Conservation (phyloP, 2,113 vertebrate species). For the Lepidothrix coronata region DNA sequence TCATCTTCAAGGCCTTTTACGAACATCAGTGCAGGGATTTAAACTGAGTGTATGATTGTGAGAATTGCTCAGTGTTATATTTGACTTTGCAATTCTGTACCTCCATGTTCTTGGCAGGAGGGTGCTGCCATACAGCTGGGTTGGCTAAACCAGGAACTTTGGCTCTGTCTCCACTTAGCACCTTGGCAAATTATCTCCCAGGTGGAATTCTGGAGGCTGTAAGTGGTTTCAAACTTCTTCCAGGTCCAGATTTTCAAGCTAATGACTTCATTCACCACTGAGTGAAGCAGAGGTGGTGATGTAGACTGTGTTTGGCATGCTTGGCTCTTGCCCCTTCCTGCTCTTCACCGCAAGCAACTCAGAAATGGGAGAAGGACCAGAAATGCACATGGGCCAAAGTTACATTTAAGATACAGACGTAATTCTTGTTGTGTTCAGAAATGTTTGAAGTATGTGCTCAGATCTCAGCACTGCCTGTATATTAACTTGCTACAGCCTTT, state of each 20-base stretch:
- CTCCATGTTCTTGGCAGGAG: constrained; percentile 9
- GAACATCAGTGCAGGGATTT: background rate
- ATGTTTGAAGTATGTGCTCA: background rate
- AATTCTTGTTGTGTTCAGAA: background rate
- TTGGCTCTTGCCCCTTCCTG: background rate
- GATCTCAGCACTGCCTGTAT: background rate
- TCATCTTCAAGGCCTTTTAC: constrained; percentile 36
- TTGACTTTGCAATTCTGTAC: constrained; percentile 31
- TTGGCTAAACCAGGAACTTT: constrained; percentile 36
- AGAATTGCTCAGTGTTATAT: background rate
- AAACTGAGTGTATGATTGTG: background rate
- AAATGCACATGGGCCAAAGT: background rate
- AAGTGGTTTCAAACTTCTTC: constrained; percentile 45
- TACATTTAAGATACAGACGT: background rate
- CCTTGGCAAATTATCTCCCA: constrained; percentile 58
- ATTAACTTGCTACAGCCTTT: background rate
- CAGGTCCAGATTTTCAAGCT: constrained; percentile 33
- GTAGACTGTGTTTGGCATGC: background rate
- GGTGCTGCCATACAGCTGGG: constrained; percentile 34
- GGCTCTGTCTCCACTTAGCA: constrained; percentile 51
- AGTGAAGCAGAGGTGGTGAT: constrained; percentile 12
- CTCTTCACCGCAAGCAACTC: background rate
- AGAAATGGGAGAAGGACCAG: background rate
- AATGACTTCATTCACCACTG: constrained; percentile 46
- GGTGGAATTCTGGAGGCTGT: constrained; percentile 34